A percentile compares a stretch with the other conserved stretches of the same genome.
These are phyloP conservation scores for Bambusicola thoracicus DNA, from an alignment of 2,113 vertebrate genomes.

Conservation along the genomic window DNA sequence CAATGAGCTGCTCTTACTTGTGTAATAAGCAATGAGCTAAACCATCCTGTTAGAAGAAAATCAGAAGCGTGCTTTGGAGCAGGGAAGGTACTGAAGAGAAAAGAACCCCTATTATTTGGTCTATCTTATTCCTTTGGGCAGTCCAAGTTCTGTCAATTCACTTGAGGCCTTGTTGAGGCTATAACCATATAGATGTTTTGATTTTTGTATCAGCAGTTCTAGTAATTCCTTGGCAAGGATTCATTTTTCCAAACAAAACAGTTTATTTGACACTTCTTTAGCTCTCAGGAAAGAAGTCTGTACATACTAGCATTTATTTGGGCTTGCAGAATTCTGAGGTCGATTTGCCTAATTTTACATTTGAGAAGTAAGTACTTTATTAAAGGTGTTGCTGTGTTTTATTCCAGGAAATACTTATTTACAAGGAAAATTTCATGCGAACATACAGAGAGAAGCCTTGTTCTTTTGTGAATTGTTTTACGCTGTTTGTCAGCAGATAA, in stretches of 20 bases:
- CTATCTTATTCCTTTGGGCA: not conserved
- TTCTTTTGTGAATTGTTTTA: not conserved
- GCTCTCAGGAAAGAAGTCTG: not conserved
- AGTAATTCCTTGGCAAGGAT: not conserved
- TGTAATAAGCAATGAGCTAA: slow-evolving; percentile 21
- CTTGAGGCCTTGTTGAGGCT: not conserved
- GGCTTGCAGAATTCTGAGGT: not conserved
- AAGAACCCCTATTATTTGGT: not conserved
- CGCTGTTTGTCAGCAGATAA: not conserved
- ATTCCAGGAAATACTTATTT: not conserved
- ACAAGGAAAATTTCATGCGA: not conserved
- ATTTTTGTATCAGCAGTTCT: not conserved
- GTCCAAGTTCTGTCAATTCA: not conserved
- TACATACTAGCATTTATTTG: not conserved
- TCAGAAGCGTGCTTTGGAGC: not conserved
- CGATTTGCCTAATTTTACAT: not conserved
- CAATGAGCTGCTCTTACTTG: slow-evolving; percentile 11
- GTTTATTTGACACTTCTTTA: not conserved
- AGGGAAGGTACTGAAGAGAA: not conserved
- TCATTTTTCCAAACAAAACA: not conserved
- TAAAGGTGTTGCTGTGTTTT: not conserved
- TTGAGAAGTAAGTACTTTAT: not conserved
- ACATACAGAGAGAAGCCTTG: not conserved
- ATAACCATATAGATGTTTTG: not conserved
- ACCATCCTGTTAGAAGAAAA: slow-evolving; percentile 14